Base-by-base conservation (phyloP, 1,140 invertebrate genomes). In the Caerostris darwini region DNA sequence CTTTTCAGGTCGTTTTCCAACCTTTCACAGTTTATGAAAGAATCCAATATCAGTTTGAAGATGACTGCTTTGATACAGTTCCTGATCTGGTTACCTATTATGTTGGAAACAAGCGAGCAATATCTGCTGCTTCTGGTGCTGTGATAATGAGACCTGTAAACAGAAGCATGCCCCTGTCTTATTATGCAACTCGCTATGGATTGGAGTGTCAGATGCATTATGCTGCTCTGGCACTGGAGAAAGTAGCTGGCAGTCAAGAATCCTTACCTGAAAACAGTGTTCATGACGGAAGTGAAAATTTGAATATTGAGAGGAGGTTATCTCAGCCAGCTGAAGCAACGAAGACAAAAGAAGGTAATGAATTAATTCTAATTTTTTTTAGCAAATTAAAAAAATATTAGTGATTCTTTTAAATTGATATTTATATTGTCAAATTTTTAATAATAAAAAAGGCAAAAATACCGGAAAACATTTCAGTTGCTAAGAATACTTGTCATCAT, bases 11-110 rank as follows among this genome's bases (percentile, higher is more conserved):
- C 77, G 97, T 98, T 0, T 97, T 98, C 7, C 98, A 98, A 95
- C 98, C 97, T 0, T 98, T 98, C 95, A 99, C 98, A 1, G 98
- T 99, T 3, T 99, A 99, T 95, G 98, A 99, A 96, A 97, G 98
- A 95, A 97, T 98, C 7, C 98, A 99, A 95, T 99, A 98, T 96
- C 98, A 98, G 95, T 99, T 99, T 95, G 99, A 99, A 96, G 98
- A 98, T 95, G 98, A 99, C 95, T 97, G 98, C 0, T 99, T 99
- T 95, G 98, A 98, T 95, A 98, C 98, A 3, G 98, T 99, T 12
- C 98, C 98, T 1, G 98, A 99, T 96, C 97, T 99, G 56, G 98
- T 99, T 94, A 99, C 98, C 4, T 99, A 98, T 94, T 99, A 99
- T 95, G 98, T 99, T n/a, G 98, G 98, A 0, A 98, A 98, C 67